Evolutionary conservation across 1,140 invertebrate species (phyloP).

Genomic region (Anoplophora glabripennis): DNA sequence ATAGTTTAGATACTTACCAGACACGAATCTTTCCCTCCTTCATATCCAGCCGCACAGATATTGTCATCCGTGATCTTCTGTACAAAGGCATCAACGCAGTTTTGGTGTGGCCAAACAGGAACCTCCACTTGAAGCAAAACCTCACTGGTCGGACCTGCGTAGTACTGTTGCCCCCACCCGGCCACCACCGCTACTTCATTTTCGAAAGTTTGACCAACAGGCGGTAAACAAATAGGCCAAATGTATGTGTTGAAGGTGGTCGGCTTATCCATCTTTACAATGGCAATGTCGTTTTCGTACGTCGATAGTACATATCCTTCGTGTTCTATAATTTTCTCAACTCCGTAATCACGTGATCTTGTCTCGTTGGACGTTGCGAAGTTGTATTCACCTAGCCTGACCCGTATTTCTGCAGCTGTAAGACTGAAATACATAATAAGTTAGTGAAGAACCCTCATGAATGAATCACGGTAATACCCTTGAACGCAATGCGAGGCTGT

Average conservation of each 20-base stretch:
- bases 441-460: neutral
- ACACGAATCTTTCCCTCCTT: constrained; percentile 75
- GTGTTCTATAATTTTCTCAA: constrained; percentile 64
- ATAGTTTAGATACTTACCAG: constrained; percentile 56
- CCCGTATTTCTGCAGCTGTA: constrained; percentile 59
- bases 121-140: constrained; percentile 73
- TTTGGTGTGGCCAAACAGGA: constrained; percentile 74
- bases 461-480: constrained; percentile 16
- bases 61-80: constrained; percentile 62
- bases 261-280: constrained; percentile 67
- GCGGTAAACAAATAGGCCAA: constrained; percentile 81
- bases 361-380: constrained; percentile 62
- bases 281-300: constrained; percentile 77
- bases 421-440: constrained; percentile 43
- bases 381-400: constrained; percentile 80
- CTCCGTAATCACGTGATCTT: constrained; percentile 61
- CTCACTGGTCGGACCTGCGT: constrained; percentile 64
- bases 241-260: constrained; percentile 75
- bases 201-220: constrained; percentile 57
- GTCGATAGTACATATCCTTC: constrained; percentile 59
- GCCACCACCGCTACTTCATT: constrained; percentile 68
- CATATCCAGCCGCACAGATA: constrained; percentile 68
- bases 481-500: constrained; percentile 75
- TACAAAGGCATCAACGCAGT: constrained; percentile 63
- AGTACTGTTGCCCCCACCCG: constrained; percentile 69